Evolutionary conservation across 2,888 invertebrate species (phyloP).

Genomic region (Catotricha subobsoleta): DNA sequence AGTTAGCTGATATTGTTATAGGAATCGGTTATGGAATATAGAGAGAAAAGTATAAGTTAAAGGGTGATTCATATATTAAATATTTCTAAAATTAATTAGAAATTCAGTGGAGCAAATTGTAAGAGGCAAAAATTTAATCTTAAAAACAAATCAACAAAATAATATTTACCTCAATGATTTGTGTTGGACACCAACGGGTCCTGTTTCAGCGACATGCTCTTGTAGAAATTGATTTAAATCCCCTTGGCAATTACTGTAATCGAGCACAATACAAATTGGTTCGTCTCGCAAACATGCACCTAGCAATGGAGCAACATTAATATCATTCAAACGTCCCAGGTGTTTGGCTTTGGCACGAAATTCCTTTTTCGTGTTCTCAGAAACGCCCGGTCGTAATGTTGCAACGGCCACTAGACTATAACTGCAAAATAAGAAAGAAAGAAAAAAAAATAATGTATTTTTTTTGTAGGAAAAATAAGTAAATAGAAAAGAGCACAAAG

Average conservation of each 20-base stretch:
- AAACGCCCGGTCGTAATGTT: conserved; percentile 41
- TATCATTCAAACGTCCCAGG: conserved; percentile 47
- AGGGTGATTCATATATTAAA: too few species aligned
- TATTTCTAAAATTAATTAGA: not conserved
- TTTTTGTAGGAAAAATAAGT: not conserved
- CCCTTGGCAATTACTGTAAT: conserved; percentile 44
- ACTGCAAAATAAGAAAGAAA: not conserved
- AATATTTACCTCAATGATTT: conserved; percentile 48
- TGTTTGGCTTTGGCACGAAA: conserved; percentile 55
- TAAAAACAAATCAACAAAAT: conserved; percentile 6
- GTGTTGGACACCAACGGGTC: conserved; percentile 40
- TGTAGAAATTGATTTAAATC: conserved; percentile 73
- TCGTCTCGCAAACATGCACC: conserved; percentile 56
- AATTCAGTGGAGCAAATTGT: not conserved
- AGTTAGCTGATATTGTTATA: too few species aligned
- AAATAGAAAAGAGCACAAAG: too few species aligned
- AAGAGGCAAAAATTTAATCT: not conserved
- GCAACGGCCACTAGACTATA: conserved; percentile 50
- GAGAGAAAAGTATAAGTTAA: too few species aligned
- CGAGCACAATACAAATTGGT: conserved; percentile 58
- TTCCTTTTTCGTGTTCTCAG: conserved; percentile 42
- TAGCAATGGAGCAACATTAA: conserved; percentile 51
- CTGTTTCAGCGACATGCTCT: conserved; percentile 58
- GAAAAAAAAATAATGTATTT: not conserved
- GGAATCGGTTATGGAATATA: too few species aligned